Conservation (phyloP, 1,140 invertebrate genomes). For the Samia ricini region DNA sequence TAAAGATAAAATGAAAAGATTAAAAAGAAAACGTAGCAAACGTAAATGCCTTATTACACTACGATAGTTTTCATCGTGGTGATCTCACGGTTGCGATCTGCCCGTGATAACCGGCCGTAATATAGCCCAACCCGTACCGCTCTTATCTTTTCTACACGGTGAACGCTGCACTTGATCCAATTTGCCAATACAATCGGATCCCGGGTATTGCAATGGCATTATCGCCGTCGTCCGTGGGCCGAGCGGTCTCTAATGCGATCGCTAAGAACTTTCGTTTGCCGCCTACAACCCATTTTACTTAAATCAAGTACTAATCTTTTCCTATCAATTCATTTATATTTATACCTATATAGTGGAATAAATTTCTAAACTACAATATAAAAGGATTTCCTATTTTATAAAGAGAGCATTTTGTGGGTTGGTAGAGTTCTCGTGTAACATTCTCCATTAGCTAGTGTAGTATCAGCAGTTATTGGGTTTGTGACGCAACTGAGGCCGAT, state of each 20-base stretch:
- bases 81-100: conserved; percentile 31
- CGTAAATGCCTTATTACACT: conserved; percentile 19
- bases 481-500: too few relatives aligned
- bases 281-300: conserved; percentile 13
- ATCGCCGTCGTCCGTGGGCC: conserved; percentile 54
- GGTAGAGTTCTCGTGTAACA: too few relatives aligned
- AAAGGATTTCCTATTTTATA: too few relatives aligned
- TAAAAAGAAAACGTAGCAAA: conserved; percentile 9
- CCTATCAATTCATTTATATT: background rate
- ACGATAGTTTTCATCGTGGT: conserved; percentile 40
- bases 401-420: too few relatives aligned
- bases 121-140: conserved; percentile 55
- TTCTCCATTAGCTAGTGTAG: too few relatives aligned
- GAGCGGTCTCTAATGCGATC: conserved; percentile 64
- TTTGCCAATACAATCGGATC: conserved; percentile 78
- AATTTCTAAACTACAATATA: too few relatives aligned
- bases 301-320: background rate
- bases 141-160: conserved; percentile 72
- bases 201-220: conserved; percentile 72
- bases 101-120: conserved; percentile 54
- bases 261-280: conserved; percentile 47
- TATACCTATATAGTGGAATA: background rate
- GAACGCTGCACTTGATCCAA: conserved; percentile 77
- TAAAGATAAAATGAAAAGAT: conserved; percentile 27
- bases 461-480: too few relatives aligned